These are phyloP conservation scores for Sarotherodon lohbergeri DNA, from an alignment of 2,113 vertebrate species.

Conservation along the genomic window DNA sequence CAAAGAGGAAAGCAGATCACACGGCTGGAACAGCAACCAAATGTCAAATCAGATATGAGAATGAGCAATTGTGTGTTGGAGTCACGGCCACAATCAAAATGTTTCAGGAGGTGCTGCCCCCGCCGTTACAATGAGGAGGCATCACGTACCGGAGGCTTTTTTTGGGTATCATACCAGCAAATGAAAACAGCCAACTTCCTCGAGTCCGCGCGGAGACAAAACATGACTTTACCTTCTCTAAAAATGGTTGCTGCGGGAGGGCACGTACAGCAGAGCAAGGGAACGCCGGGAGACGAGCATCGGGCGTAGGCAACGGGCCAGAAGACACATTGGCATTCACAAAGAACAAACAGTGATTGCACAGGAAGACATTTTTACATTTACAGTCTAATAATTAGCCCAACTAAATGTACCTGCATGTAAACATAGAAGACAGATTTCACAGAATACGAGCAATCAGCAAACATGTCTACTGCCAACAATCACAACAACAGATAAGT, in stretches of 20 bases:
- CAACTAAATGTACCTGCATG: accelerated
- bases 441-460: not conserved
- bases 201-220: not conserved
- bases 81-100: not conserved
- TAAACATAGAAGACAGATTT: not conserved
- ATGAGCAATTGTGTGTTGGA: not conserved
- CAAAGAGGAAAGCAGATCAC: conserved; percentile 4
- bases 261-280: not conserved
- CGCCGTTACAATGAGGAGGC: not conserved
- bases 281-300: not conserved
- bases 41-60: conserved; percentile 48
- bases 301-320: not conserved
- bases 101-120: not conserved
- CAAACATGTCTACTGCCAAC: not conserved
- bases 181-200: conserved; percentile 39
- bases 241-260: not conserved
- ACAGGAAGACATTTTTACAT: not conserved
- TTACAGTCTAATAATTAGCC: not conserved
- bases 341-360: accelerated
- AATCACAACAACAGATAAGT: not conserved
- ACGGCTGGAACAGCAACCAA: not conserved
- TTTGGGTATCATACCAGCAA: not conserved
- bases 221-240: not conserved
- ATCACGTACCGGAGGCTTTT: conserved; percentile 9
- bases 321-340: not conserved